Conservation (phyloP, 2,113 vertebrate genomes). For the Myodes glareolus region DNA sequence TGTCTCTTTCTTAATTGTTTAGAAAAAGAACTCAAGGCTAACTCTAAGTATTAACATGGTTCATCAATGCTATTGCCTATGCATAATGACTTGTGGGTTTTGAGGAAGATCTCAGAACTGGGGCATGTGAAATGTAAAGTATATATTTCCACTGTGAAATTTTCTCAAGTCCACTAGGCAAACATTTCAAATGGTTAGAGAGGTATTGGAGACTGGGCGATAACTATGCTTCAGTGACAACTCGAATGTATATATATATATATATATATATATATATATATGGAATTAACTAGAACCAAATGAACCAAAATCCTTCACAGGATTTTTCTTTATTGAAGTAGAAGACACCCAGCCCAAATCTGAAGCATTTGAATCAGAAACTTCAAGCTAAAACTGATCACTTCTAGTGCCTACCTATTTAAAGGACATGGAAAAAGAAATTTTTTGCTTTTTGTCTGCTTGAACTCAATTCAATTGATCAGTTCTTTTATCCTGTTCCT, state of each 20-base stretch:
- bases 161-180: neutral
- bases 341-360: neutral
- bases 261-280: no score
- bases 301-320: neutral
- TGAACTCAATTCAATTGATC: neutral
- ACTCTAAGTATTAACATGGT: neutral
- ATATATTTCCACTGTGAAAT: fast-evolving
- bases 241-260: no score
- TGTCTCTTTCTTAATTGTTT: neutral
- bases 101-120: neutral
- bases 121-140: neutral
- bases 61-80: neutral
- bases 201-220: neutral
- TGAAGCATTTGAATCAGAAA: neutral
- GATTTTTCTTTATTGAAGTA: neutral
- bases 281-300: neutral
- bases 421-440: neutral
- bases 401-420: neutral
- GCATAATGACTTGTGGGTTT: neutral
- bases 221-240: neutral
- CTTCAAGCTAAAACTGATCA: neutral
- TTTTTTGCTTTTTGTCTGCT: neutral
- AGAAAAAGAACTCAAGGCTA: neutral
- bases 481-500: neutral
- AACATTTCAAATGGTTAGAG: neutral